These are phyloP conservation scores for rat (Rattus norvegicus) DNA, from an alignment of 2,113 vertebrate species.

Conservation along the genomic window GRCr8 NC_086019.1:163448001-163448500, in stretches of 20 bases:
- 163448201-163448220: not conserved
- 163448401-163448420: not conserved
- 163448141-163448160: not conserved
- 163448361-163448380: not conserved
- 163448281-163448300: not conserved
- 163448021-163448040: not conserved
- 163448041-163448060: not conserved
- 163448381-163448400: not conserved
- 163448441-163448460: not conserved
- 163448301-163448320: not conserved
- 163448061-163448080: not conserved
- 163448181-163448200: not conserved
- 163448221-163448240: not conserved
- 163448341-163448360: not conserved
- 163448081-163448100: not conserved
- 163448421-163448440: too few species aligned
- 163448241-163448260: not conserved
- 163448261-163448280: not conserved
- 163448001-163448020: not conserved
- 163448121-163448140: not conserved
- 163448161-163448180: not conserved
- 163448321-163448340: not conserved
- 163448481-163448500: not conserved
- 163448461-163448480: not conserved
- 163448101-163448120: not conserved